These are phyloP conservation scores for Muntiacus muntjak DNA, from an alignment of 2,113 vertebrate genomes.

Conservation along the genomic window DNA sequence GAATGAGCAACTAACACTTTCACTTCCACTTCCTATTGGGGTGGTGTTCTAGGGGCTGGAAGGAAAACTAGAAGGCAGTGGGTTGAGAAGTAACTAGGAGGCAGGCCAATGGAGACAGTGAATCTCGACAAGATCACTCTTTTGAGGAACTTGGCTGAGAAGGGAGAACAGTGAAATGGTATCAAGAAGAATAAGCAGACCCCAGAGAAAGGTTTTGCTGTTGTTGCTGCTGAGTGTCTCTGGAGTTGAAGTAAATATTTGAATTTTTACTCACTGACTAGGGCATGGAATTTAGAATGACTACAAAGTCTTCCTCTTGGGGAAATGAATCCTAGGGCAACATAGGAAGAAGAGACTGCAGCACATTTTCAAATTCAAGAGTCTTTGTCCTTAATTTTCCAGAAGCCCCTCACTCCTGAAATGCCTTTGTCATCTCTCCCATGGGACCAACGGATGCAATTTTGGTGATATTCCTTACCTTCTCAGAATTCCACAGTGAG, in stretches of 20 bases:
- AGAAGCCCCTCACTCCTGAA: not conserved
- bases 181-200: not conserved
- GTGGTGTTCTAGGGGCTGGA: not conserved
- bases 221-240: not conserved
- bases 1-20: not conserved
- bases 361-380: not conserved
- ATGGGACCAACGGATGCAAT: not conserved
- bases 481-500: not conserved
- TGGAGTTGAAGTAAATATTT: not conserved
- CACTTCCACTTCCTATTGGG: not conserved
- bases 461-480: not conserved
- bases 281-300: not conserved
- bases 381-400: not conserved
- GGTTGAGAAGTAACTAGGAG: not conserved
- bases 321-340: not conserved
- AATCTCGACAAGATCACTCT: not conserved
- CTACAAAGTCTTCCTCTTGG: not conserved
- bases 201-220: not conserved
- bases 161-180: not conserved
- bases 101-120: not conserved
- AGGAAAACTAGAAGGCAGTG: not conserved
- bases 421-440: not conserved
- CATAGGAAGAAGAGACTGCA: not conserved
- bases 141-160: not conserved
- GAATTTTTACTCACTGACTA: not conserved